These are phyloP conservation scores for Pseudomyrmex cubaensis DNA, from an alignment of 1,140 invertebrate species.

Conservation along the genomic window DNA sequence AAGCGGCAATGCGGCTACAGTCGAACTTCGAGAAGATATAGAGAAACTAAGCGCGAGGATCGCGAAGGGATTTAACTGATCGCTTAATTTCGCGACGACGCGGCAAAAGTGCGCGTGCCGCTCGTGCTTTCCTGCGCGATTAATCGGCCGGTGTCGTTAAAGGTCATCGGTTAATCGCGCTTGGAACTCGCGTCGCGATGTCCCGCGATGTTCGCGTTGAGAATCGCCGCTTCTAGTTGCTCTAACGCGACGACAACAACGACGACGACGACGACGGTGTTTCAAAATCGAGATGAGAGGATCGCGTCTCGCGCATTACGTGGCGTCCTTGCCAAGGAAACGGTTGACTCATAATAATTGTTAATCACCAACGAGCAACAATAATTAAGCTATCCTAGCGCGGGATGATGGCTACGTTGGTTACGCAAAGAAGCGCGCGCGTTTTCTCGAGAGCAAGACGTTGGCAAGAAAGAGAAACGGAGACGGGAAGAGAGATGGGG, in stretches of 20 bases:
- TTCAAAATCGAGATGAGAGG: constrained; percentile 40
- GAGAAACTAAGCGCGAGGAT: constrained; percentile 30
- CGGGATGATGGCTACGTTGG: constrained; percentile 64
- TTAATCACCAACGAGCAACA: constrained; percentile 82
- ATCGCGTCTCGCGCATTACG: constrained; percentile 50
- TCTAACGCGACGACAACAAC: too few relatives aligned
- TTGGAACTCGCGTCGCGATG: not conserved
- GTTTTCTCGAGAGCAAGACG: constrained; percentile 52
- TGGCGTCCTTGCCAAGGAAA: constrained; percentile 80
- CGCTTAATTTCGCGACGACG: constrained; percentile 27
- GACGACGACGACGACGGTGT: too few relatives aligned
- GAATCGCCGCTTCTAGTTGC: constrained; percentile 31
- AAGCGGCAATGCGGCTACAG: too few relatives aligned
- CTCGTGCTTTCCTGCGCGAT: constrained; percentile 59
- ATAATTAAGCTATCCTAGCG: constrained; percentile 82
- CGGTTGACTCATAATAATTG: constrained; percentile 79
- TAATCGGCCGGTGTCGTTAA: constrained; percentile 72
- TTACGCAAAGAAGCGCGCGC: constrained; percentile 72
- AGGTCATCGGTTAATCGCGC: constrained; percentile 76
- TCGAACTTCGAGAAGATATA: constrained; percentile 19
- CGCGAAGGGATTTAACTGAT: constrained; percentile 12
- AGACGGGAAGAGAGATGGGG: constrained; percentile 30
- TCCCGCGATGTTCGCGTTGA: not conserved
- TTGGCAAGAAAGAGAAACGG: constrained; percentile 17
- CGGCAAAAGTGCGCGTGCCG: constrained; percentile 27